These are phyloP conservation scores for Coelinius sp. DNA, from an alignment of 2,888 invertebrate species.

Conservation along the genomic window DNA sequence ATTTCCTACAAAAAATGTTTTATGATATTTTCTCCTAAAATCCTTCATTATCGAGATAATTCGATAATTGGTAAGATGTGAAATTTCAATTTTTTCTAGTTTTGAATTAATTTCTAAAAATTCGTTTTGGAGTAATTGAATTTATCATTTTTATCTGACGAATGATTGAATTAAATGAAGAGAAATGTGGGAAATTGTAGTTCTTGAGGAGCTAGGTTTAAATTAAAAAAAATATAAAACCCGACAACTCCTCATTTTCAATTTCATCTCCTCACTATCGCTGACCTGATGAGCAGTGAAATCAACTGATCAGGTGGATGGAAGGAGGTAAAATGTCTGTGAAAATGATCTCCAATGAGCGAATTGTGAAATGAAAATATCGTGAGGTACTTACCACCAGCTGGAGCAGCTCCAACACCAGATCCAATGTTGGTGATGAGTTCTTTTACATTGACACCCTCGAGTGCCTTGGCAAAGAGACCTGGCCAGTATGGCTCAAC, in stretches of 20 bases:
- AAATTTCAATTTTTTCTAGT: too few relatives aligned
- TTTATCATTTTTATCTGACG: too few relatives aligned
- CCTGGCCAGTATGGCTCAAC: conserved; percentile 99
- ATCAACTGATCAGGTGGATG: conserved; percentile 64
- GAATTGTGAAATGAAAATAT: neutral
- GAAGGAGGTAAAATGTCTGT: conserved; percentile 53
- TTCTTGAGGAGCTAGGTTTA: conserved; percentile 49
- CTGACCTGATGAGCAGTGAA: conserved; percentile 59
- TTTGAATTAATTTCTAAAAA: too few relatives aligned
- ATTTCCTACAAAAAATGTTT: too few relatives aligned
- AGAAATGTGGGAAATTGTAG: conserved; percentile 31
- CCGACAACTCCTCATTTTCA: conserved; percentile 51
- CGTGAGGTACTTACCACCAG: conserved; percentile 70
- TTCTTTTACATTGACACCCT: conserved; percentile 93
- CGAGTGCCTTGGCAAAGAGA: conserved; percentile 96
- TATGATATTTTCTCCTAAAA: too few relatives aligned
- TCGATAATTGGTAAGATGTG: too few relatives aligned
- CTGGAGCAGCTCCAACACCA: conserved; percentile 89
- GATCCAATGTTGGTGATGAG: conserved; percentile 94
- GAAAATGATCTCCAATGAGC: too few relatives aligned
- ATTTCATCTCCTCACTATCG: conserved; percentile 61
- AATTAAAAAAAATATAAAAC: conserved; percentile 39
- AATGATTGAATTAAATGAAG: too few relatives aligned
- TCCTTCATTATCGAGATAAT: too few relatives aligned
- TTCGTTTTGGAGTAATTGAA: too few relatives aligned